Evolutionary conservation across 2,888 invertebrate genomes (phyloP).

Genomic region (Chydorus sphaericus): DNA sequence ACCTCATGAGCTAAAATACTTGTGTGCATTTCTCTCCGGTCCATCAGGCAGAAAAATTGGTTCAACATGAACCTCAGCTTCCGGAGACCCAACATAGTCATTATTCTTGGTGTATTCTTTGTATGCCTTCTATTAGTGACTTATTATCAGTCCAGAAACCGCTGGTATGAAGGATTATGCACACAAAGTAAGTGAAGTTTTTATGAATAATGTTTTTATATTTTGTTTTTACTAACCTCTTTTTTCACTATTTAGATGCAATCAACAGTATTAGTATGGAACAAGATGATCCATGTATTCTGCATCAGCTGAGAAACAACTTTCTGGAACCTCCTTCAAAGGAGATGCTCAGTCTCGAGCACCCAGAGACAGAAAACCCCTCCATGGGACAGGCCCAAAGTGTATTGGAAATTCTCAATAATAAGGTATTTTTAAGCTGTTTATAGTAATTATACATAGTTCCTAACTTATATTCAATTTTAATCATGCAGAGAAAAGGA

Average conservation of each 20-base stretch:
- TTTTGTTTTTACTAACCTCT: not conserved
- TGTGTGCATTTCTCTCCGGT: no score
- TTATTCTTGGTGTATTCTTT: no score
- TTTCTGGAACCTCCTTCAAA: constrained; percentile 14
- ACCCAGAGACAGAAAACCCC: constrained; percentile 26
- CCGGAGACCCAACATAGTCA: no score
- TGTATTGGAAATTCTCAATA: constrained; percentile 28
- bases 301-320: constrained; percentile 13
- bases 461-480: not conserved
- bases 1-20: no score
- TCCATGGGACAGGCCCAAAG: constrained; percentile 31
- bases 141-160: constrained; percentile 2
- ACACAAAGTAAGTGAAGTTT: not conserved
- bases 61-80: no score
- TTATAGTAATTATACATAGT: not conserved
- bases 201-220: not conserved
- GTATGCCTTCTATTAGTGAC: not conserved
- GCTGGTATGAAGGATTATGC: not conserved
- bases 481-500: constrained; percentile 8
- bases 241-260: not conserved
- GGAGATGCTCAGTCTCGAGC: constrained; percentile 19
- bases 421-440: constrained; percentile 24
- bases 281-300: constrained; percentile 14
- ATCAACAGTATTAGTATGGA: not conserved
- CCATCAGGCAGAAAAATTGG: no score